Base-by-base conservation (phyloP, 30 jellyfish, hydroid and myxozoan species). In the Cassiopea xamachana region DNA sequence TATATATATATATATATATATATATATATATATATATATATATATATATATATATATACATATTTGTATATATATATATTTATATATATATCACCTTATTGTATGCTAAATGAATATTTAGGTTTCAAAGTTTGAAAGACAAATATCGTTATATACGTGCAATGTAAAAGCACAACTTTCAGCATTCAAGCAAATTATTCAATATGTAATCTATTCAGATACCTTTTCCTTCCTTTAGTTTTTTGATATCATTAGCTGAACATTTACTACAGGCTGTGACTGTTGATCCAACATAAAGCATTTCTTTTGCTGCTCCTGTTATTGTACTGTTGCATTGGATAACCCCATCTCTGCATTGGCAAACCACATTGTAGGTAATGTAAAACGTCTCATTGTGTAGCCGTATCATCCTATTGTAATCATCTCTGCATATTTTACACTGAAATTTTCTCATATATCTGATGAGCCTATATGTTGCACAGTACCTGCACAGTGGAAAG, bases 271-370 rank as follows among this genome's bases (percentile, higher is more conserved):
- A 71, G 4, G 6, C 80, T 71, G 55, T 27, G 14, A 27, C 1
- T 4, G 55, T 1, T 7, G 50, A 2, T 3, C 44, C 27, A 16
- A 78, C 27, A 3, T 0, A 2, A 39, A 78, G 51, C 48, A 13
- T 19, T 0, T 2, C 51, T 78, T 51, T 69, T 49, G 10, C 16
- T 3, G 15, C 75, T 2, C 7, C 17, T 39, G 79, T 16, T 8
- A 82, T 46, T 43, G 9, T 16, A 74, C 69, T 82, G 19, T 1
- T 67, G 61, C 91, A 82, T 69, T 48, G 44, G 59, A 82, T 62
- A 5, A 68, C 48, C 46, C 91, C 91, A 82, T 82, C 91, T 17
- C 45, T 9, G 72, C 91, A 82, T 14, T n/a, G 0, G 61, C 91
- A 82, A 9, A 69, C 16, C 8, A 58, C 45, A 44, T 60, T 46